Conservation (phyloP, 2,797 vertebrate genomes). For the Peromyscus attwateri region DNA sequence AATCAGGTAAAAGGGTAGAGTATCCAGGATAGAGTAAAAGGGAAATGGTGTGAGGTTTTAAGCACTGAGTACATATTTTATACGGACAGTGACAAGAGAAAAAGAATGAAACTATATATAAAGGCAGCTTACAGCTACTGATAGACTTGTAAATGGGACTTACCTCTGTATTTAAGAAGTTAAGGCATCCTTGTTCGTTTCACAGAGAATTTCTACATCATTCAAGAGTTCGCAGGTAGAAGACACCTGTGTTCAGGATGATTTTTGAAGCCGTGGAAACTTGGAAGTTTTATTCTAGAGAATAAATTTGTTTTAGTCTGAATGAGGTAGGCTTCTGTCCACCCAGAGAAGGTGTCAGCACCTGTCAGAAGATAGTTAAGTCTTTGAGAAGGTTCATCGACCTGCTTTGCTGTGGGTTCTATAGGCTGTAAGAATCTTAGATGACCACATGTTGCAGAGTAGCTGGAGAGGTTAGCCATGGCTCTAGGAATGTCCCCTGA, state of each 20-base stretch:
- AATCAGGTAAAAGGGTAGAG: background rate
- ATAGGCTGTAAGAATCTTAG: background rate
- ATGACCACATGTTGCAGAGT: background rate
- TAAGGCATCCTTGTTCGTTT: background rate
- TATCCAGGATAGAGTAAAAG: background rate
- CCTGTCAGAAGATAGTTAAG: background rate
- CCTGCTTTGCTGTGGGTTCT: background rate
- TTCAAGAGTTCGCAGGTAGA: background rate
- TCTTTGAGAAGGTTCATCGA: background rate
- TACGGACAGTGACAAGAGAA: background rate
- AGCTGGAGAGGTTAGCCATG: background rate
- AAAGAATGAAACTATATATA: too few species aligned
- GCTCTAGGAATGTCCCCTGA: background rate
- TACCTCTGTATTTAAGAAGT: background rate
- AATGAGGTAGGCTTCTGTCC: background rate
- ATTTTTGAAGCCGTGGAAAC: background rate
- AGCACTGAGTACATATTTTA: background rate
- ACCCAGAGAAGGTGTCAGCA: background rate
- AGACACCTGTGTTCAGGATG: background rate
- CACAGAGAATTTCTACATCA: background rate
- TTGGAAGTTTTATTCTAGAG: background rate
- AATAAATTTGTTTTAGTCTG: background rate
- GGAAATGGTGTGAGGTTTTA: background rate
- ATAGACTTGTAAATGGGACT: background rate
- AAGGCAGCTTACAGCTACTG: background rate